Conservation (phyloP, 2,113 vertebrate genomes). For the Phoxinus phoxinus region DNA sequence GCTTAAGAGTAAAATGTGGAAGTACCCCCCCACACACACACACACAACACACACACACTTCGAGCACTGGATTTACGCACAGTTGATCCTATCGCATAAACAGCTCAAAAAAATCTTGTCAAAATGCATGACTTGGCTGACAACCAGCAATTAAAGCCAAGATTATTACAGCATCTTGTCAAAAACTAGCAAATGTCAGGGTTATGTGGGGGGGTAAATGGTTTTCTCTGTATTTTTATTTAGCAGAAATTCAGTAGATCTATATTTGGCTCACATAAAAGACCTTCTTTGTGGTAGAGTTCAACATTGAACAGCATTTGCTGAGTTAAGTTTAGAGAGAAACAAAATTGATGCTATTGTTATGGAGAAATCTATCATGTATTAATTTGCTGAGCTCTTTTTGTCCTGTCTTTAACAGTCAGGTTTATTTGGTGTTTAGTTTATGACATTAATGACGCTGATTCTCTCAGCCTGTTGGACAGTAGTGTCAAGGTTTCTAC, state of each 20-base stretch:
- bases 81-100: not conserved
- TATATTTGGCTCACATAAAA: not conserved
- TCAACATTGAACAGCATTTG: not conserved
- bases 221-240: not conserved
- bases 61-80: too few species aligned
- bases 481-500: not conserved
- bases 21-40: too few species aligned
- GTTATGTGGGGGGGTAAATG: conserved; percentile 1
- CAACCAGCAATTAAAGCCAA: conserved; percentile 35
- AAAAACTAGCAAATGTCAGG: not conserved
- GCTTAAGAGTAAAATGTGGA: too few species aligned
- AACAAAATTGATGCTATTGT: not conserved
- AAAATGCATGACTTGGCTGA: not conserved
- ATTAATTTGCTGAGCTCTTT: not conserved
- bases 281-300: not conserved
- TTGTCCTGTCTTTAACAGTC: not conserved
- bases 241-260: not conserved
- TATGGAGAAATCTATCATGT: not conserved
- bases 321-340: not conserved
- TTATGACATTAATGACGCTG: not conserved
- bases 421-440: not conserved
- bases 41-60: too few species aligned
- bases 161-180: not conserved
- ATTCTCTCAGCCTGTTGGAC: not conserved
- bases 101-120: conserved; percentile 16